phyloP scores from a whole-genome alignment of 2,888 invertebrate genomes.

The Agrotis exclamationis region DNA sequence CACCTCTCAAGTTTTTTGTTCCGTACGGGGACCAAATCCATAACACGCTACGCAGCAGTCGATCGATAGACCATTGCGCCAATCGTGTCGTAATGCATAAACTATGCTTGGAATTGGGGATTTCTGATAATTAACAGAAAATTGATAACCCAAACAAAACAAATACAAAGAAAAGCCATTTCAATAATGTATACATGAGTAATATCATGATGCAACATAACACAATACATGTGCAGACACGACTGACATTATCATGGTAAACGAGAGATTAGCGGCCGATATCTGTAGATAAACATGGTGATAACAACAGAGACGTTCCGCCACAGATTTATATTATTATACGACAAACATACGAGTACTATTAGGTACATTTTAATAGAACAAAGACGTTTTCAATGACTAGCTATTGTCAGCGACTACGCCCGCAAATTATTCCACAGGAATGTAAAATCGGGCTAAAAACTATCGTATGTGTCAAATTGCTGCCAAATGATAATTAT shows the following conservation, averaged over 20 bases:
- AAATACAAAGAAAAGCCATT: neutral
- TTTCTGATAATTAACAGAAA: neutral
- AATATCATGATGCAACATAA: constrained; percentile 20
- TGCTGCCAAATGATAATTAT: too few relatives aligned
- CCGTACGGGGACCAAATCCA: too few relatives aligned
- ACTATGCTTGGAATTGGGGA: neutral
- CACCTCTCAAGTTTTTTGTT: too few relatives aligned
- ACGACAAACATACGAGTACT: neutral
- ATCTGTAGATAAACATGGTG: constrained; percentile 38
- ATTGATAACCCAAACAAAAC: too few relatives aligned
- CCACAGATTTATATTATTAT: constrained; percentile 41
- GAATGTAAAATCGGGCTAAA: too few relatives aligned
- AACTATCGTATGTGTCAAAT: too few relatives aligned
- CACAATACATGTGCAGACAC: neutral
- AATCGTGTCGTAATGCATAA: too few relatives aligned
- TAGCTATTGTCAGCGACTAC: too few relatives aligned
- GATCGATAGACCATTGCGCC: too few relatives aligned
- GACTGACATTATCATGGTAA: constrained; percentile 36
- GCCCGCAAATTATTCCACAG: too few relatives aligned
- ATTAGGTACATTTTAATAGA: neutral
- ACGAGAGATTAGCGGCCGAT: constrained; percentile 41
- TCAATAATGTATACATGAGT: neutral
- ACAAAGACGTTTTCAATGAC: neutral
- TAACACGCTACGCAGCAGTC: too few relatives aligned
- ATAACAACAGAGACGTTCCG: constrained; percentile 18